Base-by-base conservation (phyloP, 2,888 invertebrate species). In the Amblyjoppa proteus region DNA sequence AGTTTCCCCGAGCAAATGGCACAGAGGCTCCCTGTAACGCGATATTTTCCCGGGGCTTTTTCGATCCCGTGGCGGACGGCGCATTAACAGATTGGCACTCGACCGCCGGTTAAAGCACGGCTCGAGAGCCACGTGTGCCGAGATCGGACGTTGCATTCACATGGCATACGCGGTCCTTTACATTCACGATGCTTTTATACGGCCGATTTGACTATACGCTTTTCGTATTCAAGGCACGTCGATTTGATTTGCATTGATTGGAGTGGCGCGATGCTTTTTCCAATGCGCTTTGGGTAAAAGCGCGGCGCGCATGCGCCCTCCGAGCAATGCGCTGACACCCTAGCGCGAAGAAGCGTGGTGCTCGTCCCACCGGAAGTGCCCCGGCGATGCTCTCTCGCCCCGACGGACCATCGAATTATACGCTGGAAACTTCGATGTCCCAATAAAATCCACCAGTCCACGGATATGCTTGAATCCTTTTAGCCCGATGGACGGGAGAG, bases 231-330 rank as follows among this genome's bases (percentile, higher is more conserved):
- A 91, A 89, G 89, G 91, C 88, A 91, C 90, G 45, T 91, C 93
- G 92, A 93, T 93, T 93, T 92, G 91, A 94, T 94, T 94, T 94
- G 93, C 94, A 94, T 94, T 93, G 93, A 94, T 94, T 94, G 92
- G 93, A 94, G 93, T 94, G 92, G 85, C 85, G 81, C 58, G 82
- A 71, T 70, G 80, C 82, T 87, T 77, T 81, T 73, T 82, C 85
- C 70, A 78, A 31, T 53, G 76, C 45, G 45, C 68, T 45, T 11
- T 38, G 51, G 34, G 34, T 28, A 13, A 51, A 28, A 11, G 31
- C 28, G 6, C n/a, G 13, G 28, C 58, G 28, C 31, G 16, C 31
- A 16, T 34, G 61, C 16, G 61, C 61, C 34, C 4, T 31, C 11
- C 66, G 68, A 25, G 66, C 66, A 53, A 68, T 66, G 51, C 51